A percentile compares a stretch with the other conserved stretches of the same genome.
Conservation (phyloP, 2,113 vertebrate species). For the Prinia subflava region DNA sequence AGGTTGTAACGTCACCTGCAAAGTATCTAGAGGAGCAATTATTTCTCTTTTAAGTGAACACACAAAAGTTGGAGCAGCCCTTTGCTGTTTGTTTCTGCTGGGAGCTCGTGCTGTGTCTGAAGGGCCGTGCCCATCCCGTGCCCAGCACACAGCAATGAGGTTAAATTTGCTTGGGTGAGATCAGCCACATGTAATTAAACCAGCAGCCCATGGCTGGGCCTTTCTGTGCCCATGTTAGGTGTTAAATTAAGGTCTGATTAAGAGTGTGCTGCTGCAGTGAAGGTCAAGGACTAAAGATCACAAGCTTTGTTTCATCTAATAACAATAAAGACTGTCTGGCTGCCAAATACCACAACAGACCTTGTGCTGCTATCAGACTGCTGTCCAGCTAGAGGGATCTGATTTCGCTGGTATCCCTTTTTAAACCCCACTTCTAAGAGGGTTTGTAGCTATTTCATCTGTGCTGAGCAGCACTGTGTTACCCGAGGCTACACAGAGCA, state of each 20-base stretch:
- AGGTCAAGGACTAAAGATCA: constrained; percentile 75
- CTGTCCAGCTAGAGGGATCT: constrained; percentile 65
- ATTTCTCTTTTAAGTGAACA: background rate
- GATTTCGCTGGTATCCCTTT: constrained; percentile 69
- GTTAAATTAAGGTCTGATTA: constrained; percentile 73
- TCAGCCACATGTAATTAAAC: constrained; percentile 68
- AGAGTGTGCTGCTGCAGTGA: constrained; percentile 57
- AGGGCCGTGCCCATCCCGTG: background rate
- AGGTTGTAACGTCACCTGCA: background rate
- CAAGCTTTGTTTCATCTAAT: constrained; percentile 69
- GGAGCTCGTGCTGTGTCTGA: background rate
- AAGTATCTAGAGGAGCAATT: background rate
- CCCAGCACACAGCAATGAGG: constrained; percentile 14
- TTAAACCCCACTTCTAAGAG: constrained; percentile 63
- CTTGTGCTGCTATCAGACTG: constrained; percentile 65
- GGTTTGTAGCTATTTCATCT: constrained; percentile 63
- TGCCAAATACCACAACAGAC: constrained; percentile 67
- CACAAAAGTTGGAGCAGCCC: background rate
- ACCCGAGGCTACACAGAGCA: constrained; percentile 14
- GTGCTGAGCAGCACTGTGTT: constrained; percentile 1
- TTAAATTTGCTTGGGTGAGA: constrained; percentile 70
- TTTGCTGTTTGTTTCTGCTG: background rate
- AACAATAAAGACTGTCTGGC: constrained; percentile 68
- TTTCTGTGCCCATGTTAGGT: constrained; percentile 71
- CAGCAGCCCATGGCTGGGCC: constrained; percentile 57